Evolutionary conservation across 2,113 vertebrate species (phyloP).

Genomic region (Phaethornis superciliosus): DNA sequence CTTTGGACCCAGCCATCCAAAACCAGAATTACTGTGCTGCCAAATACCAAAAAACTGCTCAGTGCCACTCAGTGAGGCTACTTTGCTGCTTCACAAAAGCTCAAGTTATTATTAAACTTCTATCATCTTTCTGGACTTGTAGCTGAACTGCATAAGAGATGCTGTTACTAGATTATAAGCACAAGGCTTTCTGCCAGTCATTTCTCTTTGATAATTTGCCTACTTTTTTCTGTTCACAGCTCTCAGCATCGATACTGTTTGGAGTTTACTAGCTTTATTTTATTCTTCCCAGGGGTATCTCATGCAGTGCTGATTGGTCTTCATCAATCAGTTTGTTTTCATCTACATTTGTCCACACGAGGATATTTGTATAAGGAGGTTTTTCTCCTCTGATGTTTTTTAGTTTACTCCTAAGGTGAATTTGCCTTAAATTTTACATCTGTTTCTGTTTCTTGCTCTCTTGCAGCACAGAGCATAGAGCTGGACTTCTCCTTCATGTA

Average conservation of each 20-base stretch:
- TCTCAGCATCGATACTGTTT: neutral
- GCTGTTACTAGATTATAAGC: neutral
- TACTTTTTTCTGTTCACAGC: neutral
- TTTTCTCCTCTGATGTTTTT: neutral
- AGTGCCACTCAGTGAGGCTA: neutral
- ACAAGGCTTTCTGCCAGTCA: neutral
- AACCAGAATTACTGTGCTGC: neutral
- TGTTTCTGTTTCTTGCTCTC: neutral
- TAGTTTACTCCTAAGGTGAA: neutral
- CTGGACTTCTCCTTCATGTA: neutral
- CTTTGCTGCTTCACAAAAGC: neutral
- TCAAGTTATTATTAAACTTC: neutral
- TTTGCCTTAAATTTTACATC: neutral
- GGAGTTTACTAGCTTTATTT: neutral
- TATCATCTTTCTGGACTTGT: constrained; percentile 13
- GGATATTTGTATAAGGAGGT: neutral
- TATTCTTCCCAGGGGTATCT: neutral
- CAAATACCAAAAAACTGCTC: neutral
- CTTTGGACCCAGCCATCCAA: neutral
- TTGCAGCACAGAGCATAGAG: neutral
- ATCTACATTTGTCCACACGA: neutral
- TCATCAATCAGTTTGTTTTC: constrained; percentile 2
- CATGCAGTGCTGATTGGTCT: neutral
- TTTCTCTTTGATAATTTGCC: neutral
- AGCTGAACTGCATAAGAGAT: neutral